phyloP scores from a whole-genome alignment of 2,113 vertebrate genomes.

The Uria lomvia region DNA sequence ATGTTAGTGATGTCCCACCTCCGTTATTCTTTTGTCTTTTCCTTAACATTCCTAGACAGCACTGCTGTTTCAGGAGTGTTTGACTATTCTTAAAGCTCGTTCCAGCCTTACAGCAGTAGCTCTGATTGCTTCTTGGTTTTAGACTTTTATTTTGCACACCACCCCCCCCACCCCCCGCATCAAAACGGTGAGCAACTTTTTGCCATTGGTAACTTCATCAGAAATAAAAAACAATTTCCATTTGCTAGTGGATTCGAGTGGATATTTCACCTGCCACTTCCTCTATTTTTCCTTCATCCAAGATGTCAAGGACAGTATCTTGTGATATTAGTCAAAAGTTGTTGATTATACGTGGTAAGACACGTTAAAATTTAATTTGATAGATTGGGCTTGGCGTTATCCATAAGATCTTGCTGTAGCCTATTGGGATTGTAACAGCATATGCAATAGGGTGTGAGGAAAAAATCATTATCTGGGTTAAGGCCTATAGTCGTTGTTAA shows the following conservation, averaged over 20 bases:
- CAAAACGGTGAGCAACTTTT: neutral
- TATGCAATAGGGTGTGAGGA: neutral
- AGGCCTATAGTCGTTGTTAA: neutral
- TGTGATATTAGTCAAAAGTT: neutral
- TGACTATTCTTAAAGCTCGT: neutral
- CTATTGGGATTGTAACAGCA: neutral
- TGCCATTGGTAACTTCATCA: neutral
- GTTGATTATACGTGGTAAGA: neutral
- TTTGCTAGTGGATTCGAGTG: neutral
- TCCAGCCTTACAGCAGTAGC: neutral
- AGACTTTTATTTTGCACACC: neutral
- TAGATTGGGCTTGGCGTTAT: rapidly evolving
- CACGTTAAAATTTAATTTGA: neutral
- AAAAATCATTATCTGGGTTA: neutral
- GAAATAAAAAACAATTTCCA: neutral
- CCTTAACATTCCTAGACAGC: neutral
- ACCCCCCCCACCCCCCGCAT: neutral
- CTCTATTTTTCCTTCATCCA: neutral
- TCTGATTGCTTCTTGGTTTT: neutral
- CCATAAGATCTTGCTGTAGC: neutral
- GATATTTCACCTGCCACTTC: neutral
- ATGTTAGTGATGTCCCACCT: neutral
- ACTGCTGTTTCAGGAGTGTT: neutral
- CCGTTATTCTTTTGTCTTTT: neutral
- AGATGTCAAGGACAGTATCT: neutral